Base-by-base conservation (phyloP, 2,113 vertebrate genomes). In the Seriola quinqueradiata region DNA sequence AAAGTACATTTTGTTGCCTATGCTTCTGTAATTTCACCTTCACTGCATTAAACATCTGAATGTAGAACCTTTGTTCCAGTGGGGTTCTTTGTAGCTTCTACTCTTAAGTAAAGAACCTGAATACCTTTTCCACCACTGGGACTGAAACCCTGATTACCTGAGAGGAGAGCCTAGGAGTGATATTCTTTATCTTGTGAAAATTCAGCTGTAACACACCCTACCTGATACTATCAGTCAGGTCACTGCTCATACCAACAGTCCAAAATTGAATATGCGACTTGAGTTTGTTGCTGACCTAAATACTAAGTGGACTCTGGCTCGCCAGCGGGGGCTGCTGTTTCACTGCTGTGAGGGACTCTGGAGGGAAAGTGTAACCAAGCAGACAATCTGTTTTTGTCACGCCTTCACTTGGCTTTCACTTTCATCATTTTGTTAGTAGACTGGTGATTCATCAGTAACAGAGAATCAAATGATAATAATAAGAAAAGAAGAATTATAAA, bases 301-400 rank as follows among this genome's bases (percentile, higher is more conserved):
- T 32, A 13, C 12, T 16, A 9, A 21, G 2, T 25, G 75, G 14
- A 83, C 70, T 58, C 14, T 16, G 12, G 7, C 0, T 74, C n/a
- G 67, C 86, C 89, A 79, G 69, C 17, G 32, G 83, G 65, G 69
- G 65, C 8, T 50, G 69, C 81, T 86, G 82, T 87, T 87, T 86
- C 42, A 57, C 61, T 64, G 25, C 44, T 34, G 11, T 21, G 6
- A 55, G 8, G n/a, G 34, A 46, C 1, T 71, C 52, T 61, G 38
- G n/a, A 23, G 44, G 25, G 8, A 60, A 44, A 25, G 14, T 36
- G 21, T 17, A 34, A 59, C 36, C 52, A 23, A 21, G 21, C 9
- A 9, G 23, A 55, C 21, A 9, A 23, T 21, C 21, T 23, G 5
- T 9, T 63, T 17, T 63, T 61, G 28, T 44, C 21, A 75, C 9